Base-by-base conservation (phyloP, 2,113 vertebrate genomes). In the Piaya cayana region DNA sequence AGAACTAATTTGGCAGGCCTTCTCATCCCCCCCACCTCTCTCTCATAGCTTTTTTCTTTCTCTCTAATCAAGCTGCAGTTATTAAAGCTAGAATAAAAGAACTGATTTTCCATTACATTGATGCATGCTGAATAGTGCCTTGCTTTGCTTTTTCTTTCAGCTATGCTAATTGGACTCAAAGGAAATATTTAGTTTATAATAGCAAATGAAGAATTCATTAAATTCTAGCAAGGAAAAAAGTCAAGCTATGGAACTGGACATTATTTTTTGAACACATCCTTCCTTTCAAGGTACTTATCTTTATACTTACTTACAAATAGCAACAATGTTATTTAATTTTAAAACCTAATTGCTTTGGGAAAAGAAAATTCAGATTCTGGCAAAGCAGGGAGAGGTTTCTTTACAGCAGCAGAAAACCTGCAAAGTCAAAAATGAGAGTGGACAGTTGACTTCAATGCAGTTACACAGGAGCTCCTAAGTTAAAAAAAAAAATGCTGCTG, bases 111-210 rank as follows among this genome's bases (percentile, higher is more conserved):
- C 94, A 97, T 98, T 98, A 97, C 97, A 97, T 82, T 97, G 97
- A 98, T 97, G 97, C 94, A 95, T 97, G 95, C 96, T 97, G 97
- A 98, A 98, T 96, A 97, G 94, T 95, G 91, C 82, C 95, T 97
- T 97, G 97, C 96, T 97, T 98, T 97, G 97, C 96, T 96, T 98
- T 98, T 98, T 97, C 97, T 98, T 98, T 97, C 93, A 97, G 96
- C 97, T 97, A 97, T 98, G 97, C 95, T 98, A 98, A 98, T 98
- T 98, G 98, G 98, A 97, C 98, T 98, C 98, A 97, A 98, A 98
- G 98, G 98, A 98, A 98, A 98, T 98, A 98, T 97, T 98, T 97
- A 97, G 96, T 98, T 98, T 98, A 97, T 98, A 98, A 98, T 97
- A 97, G 95, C 49, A 94, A 98, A 97, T 97, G 97, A 98, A 98